A percentile compares a stretch with the other conserved stretches of the same genome.
Conservation (phyloP, 2,113 vertebrate species). For the Petrocephalus microphthalmus region DNA sequence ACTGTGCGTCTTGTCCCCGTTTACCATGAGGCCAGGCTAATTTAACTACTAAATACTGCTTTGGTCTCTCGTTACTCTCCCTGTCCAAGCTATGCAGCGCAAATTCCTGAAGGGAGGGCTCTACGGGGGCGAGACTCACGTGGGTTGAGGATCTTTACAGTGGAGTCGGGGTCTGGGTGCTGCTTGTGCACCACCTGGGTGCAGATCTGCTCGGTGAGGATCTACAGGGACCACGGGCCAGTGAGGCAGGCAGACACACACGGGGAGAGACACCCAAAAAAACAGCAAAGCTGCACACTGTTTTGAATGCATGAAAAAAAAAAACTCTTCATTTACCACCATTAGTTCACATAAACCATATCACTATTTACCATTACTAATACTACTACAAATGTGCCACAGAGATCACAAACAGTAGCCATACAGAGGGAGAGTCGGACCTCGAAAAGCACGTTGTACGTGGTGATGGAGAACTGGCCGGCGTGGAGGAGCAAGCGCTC, state of each 20-base stretch:
- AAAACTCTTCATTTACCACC: background rate
- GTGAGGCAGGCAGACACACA: too few species aligned
- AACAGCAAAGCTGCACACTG: background rate
- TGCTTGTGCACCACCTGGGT: slow-evolving; percentile 97
- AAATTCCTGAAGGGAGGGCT: background rate
- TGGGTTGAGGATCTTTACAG: slow-evolving; percentile 94
- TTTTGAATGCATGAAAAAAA: background rate
- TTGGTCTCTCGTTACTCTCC: background rate
- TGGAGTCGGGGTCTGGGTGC: slow-evolving; percentile 93
- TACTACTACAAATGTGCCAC: too few species aligned
- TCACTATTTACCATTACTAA: background rate
- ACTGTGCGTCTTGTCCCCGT: background rate
- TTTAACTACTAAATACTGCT: background rate
- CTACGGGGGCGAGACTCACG: slow-evolving; percentile 70
- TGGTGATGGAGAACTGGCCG: slow-evolving; percentile 83
- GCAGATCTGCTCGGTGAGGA: slow-evolving; percentile 93
- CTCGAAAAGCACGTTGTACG: slow-evolving; percentile 96
- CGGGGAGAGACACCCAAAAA: background rate
- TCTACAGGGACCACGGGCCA: slow-evolving; percentile 54
- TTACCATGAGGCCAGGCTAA: background rate
- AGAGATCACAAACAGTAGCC: background rate
- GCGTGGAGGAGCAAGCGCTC: slow-evolving; percentile 91
- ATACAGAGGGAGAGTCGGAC: slow-evolving; percentile 50
- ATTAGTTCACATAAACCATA: background rate
- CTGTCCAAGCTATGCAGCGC: slow-evolving; percentile 29